phyloP scores from a whole-genome alignment of 2,797 vertebrate species.

The Gymnocypris eckloni region DNA sequence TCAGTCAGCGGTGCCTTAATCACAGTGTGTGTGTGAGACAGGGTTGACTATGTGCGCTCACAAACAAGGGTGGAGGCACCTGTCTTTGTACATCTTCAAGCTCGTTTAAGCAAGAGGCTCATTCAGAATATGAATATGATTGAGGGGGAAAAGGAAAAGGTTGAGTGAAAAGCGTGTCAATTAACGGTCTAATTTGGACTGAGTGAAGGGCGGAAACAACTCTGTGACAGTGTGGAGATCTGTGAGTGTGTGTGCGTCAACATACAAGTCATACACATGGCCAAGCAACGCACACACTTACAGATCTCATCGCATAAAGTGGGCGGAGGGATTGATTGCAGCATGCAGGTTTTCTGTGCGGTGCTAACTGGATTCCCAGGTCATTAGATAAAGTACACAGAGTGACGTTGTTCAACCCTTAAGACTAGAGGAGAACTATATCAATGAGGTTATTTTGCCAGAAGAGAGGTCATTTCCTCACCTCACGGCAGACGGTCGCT shows the following conservation, averaged over 20 bases:
- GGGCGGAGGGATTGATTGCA: constrained; percentile 70
- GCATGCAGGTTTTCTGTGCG: constrained; percentile 73
- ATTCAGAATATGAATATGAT: constrained; percentile 42
- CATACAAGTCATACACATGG: background rate
- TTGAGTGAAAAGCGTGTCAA: constrained; percentile 55
- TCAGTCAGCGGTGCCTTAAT: constrained; percentile 58
- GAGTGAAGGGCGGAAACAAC: constrained; percentile 30
- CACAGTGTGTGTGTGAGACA: constrained; percentile 24
- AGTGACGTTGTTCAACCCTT: constrained; percentile 68
- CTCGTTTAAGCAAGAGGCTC: constrained; percentile 38
- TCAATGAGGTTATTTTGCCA: constrained; percentile 75
- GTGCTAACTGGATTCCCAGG: constrained; percentile 79
- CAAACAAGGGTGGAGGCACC: constrained; percentile 50
- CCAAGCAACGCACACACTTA: background rate
- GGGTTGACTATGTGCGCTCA: background rate
- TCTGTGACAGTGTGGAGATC: constrained; percentile 31
- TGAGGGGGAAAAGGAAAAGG: constrained; percentile 13
- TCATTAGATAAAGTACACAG: constrained; percentile 79
- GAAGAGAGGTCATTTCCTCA: constrained; percentile 67
- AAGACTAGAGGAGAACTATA: constrained; percentile 59
- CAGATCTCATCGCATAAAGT: constrained; percentile 52
- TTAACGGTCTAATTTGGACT: constrained; percentile 36
- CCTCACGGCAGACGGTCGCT: constrained; percentile 53
- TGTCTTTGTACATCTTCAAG: constrained; percentile 48
- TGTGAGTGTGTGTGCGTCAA: constrained; percentile 18